Evolutionary conservation across 2,888 invertebrate genomes (phyloP), one percentile per base, ranked within the genome.

Genomic region (Nycteola revayana): DNA sequence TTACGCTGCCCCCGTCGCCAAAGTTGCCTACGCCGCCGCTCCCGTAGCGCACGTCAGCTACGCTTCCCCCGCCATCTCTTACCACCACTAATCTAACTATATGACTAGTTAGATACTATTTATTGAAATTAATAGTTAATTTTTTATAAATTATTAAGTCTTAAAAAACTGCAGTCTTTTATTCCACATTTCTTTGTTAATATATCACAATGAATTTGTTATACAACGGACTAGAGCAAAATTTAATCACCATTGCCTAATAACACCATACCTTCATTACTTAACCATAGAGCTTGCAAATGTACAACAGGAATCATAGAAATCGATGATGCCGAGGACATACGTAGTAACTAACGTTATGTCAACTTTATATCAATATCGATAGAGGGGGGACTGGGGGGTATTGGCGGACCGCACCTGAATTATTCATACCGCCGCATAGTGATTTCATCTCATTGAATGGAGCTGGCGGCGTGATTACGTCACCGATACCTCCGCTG

Each of bases 371-470:
- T 70, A 75, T 68, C 71, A 66, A 71, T 73, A 72, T 66, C 63
- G 58, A 54, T 53, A 49, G 49, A 40, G 52, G 49, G 48, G 49
- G 44, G 44, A 43, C 44, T 36, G 21, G 17, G 47, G 47, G 37
- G 41, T 49, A 47, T 14, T 62, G 66, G 58, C 24, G 48, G 47
- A 75, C 77, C 80, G 71, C 83, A 78, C 72, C 73, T 87, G 86
- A 86, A 87, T 87, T 79, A 87, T 87, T 87, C 87, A 87, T 87
- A 75, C 60, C 59, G 77, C 77, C 84, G 81, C 87, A 86, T 86
- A 86, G 87, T 86, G 87, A 87, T 87, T 87, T 86, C 83, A 85
- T 85, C 85, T 86, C 86, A 87, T 87, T 87, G 85, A 87, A 84
- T 78, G 76, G 75, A 66, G 66, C 73, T 70, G 74, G 64, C 79